A percentile compares a stretch with the other conserved stretches of the same genome.
phyloP scores from a whole-genome alignment of 2,888 invertebrate species.

The Tryphoninae sp. region DNA sequence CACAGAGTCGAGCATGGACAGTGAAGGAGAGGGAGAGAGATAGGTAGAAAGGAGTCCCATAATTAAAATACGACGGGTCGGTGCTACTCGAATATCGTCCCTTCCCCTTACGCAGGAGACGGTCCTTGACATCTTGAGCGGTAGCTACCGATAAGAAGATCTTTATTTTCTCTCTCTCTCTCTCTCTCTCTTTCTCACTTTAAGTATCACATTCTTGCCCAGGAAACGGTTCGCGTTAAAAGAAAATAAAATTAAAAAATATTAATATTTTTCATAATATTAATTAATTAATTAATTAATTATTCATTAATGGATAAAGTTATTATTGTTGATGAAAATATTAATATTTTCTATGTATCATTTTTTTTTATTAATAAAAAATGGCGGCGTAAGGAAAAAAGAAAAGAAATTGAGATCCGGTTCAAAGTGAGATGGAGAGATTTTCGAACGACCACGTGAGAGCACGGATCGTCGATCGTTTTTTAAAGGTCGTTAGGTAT shows the following conservation, averaged over 20 bases:
- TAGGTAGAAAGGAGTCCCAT: constrained; percentile 39
- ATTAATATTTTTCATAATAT: background rate
- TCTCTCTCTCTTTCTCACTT: background rate
- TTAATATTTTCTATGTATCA: background rate
- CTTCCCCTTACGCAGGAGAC: constrained; percentile 16
- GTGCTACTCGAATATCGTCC: constrained; percentile 51
- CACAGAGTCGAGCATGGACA: constrained; percentile 52
- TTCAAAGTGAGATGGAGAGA: constrained; percentile 59
- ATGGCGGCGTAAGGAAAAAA: background rate
- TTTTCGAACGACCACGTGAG: constrained; percentile 50
- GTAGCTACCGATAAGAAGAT: constrained; percentile 60
- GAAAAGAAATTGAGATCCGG: background rate
- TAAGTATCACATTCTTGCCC: background rate
- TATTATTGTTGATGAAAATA: background rate
- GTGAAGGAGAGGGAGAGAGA: constrained; percentile 26
- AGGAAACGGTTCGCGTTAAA: background rate
- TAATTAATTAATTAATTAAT: too few species aligned
- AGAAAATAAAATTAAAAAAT: constrained; percentile 1
- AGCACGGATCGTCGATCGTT: constrained; percentile 34
- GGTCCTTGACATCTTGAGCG: constrained; percentile 60
- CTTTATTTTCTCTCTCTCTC: constrained; percentile 12
- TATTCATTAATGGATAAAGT: too few species aligned
- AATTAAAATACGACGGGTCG: constrained; percentile 62
- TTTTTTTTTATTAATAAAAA: constrained; percentile 18
- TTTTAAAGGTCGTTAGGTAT: constrained; percentile 61